Evolutionary conservation across 2,113 vertebrate genomes (phyloP).

Genomic region (Hoplias malabaricus): DNA sequence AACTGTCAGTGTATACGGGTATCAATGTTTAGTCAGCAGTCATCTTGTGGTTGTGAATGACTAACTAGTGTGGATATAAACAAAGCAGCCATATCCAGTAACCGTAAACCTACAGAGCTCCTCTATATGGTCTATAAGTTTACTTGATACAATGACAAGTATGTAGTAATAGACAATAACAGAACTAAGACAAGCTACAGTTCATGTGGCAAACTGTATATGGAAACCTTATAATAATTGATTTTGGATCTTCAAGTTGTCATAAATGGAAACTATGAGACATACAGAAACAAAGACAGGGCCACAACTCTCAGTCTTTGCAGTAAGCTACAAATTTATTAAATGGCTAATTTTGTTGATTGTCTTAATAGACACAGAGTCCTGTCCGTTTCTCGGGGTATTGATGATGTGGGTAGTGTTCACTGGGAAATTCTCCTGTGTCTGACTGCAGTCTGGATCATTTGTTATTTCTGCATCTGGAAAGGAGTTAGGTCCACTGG

Average conservation of each 20-base stretch:
- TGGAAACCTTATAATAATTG: too few species aligned
- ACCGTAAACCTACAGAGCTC: background rate
- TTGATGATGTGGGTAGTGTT: constrained; percentile 83
- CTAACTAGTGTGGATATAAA: background rate
- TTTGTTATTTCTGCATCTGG: constrained; percentile 95
- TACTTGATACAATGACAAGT: background rate
- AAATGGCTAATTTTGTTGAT: background rate
- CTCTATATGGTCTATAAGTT: background rate
- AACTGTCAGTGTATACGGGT: too few species aligned
- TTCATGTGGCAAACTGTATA: background rate
- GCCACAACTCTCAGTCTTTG: too few species aligned
- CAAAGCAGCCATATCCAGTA: background rate
- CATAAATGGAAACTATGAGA: too few species aligned
- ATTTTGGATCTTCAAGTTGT: too few species aligned
- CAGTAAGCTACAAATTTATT: background rate
- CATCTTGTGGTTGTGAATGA: too few species aligned
- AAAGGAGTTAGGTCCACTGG: constrained; percentile 93
- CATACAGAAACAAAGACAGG: too few species aligned
- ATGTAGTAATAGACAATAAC: too few species aligned
- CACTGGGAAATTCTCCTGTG: constrained; percentile 88
- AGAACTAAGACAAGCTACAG: background rate
- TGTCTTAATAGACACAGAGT: constrained; percentile 78
- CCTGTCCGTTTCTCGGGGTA: constrained; percentile 82
- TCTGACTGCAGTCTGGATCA: constrained; percentile 81
- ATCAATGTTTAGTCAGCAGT: too few species aligned